Conservation (phyloP, 1,140 invertebrate species). For the Sitodiplosis mosellana region DNA sequence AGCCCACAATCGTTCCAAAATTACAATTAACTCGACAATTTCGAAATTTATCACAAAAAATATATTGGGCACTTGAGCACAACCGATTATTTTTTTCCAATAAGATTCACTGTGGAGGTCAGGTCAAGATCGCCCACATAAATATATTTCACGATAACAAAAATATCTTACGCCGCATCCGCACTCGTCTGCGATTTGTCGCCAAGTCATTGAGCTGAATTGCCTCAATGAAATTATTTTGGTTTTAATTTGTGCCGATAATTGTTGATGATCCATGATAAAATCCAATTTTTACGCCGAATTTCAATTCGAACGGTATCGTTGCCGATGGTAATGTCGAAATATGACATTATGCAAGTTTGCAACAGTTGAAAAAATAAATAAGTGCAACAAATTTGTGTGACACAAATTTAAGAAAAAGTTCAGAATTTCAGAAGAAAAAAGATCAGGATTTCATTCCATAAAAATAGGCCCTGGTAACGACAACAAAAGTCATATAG, state of each 20-base stretch:
- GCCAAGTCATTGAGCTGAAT: background rate
- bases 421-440: background rate
- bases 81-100: background rate
- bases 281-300: background rate
- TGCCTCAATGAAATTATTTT: background rate
- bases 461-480: background rate
- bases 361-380: background rate
- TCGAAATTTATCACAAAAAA: background rate
- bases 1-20: too few species aligned
- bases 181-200: background rate
- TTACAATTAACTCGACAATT: too few species aligned
- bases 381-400: background rate
- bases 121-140: background rate
- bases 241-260: background rate
- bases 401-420: background rate
- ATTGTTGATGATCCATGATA: background rate
- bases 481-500: background rate
- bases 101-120: background rate
- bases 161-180: background rate
- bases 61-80: background rate
- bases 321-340: background rate
- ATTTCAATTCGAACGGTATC: background rate
- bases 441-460: background rate
- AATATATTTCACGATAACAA: background rate
- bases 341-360: background rate